A percentile compares a stretch with the other conserved stretches of the same genome.
Evolutionary conservation across 1,140 invertebrate species (phyloP).

Genomic region (Polyergus mexicanus): DNA sequence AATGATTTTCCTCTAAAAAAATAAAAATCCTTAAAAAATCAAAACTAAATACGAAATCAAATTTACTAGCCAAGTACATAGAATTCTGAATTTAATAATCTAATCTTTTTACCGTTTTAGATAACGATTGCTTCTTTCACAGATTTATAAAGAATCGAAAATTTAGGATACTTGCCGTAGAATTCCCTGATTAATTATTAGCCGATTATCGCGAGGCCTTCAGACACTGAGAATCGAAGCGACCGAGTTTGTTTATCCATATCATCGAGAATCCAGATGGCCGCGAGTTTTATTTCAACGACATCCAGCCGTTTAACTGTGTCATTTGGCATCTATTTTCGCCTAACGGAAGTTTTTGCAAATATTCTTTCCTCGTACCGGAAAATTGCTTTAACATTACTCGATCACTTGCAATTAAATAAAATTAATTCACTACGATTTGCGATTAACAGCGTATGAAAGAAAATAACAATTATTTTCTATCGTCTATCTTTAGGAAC

Average conservation of each 20-base stretch:
- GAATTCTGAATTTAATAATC: not conserved
- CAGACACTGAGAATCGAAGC: conserved; percentile 34
- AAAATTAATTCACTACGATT: not conserved
- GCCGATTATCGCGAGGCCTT: conserved; percentile 4
- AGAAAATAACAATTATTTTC: not conserved
- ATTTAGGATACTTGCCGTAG: not conserved
- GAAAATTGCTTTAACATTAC: not conserved
- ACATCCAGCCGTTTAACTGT: conserved; percentile 76
- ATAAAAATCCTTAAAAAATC: too few relatives aligned
- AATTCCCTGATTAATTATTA: conserved; percentile 31
- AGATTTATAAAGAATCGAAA: not conserved
- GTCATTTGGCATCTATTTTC: conserved; percentile 76
- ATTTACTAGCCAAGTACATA: too few relatives aligned
- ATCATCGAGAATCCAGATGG: conserved; percentile 73
- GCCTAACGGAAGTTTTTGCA: conserved; percentile 62
- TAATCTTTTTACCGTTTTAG: not conserved
- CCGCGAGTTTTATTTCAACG: conserved; percentile 75
- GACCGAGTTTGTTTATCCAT: conserved; percentile 69
- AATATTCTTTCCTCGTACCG: not conserved
- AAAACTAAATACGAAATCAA: too few relatives aligned
- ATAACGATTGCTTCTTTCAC: not conserved
- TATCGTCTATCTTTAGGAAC: not conserved
- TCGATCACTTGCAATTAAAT: not conserved
- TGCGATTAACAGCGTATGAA: not conserved
- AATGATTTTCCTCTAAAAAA: too few relatives aligned